phyloP scores from a whole-genome alignment of 2,888 invertebrate species.

The Xestia rhomboidea region DNA sequence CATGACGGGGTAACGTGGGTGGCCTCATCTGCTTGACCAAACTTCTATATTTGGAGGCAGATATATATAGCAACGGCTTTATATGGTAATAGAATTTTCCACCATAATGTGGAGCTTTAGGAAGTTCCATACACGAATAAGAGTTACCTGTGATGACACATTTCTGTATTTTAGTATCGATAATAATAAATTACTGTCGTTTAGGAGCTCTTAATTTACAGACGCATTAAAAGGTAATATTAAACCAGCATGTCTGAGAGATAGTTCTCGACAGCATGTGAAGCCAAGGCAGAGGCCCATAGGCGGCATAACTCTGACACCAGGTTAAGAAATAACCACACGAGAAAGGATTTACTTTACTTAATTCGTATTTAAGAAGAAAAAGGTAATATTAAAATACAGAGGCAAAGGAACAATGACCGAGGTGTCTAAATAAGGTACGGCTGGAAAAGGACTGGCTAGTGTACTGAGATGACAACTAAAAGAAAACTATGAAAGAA shows the following conservation, averaged over 20 bases:
- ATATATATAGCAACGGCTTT: slow-evolving; percentile 39
- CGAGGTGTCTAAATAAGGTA: background rate
- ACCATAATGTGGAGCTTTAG: slow-evolving; percentile 4
- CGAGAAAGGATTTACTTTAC: too few species aligned
- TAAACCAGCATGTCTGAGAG: too few species aligned
- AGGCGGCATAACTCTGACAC: too few species aligned
- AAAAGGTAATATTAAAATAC: background rate
- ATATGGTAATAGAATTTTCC: slow-evolving; percentile 18
- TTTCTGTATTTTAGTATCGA: background rate
- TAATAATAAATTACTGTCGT: background rate
- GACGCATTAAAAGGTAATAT: background rate
- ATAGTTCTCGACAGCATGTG: too few species aligned
- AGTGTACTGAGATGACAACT: background rate
- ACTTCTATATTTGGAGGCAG: slow-evolving; percentile 51
- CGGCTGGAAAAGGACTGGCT: background rate
- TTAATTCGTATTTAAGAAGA: too few species aligned
- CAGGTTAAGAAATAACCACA: too few species aligned
- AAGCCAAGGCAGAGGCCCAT: too few species aligned
- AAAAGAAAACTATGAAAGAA: background rate
- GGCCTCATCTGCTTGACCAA: slow-evolving; percentile 45
- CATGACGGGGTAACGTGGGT: slow-evolving; percentile 19
- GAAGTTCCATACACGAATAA: slow-evolving; percentile 1
- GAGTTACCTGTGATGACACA: background rate
- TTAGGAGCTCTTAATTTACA: background rate
- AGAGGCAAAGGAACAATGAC: background rate